Evolutionary conservation across 2,113 vertebrate genomes (phyloP).

Genomic region (Porphyrio hochstetteri): DNA sequence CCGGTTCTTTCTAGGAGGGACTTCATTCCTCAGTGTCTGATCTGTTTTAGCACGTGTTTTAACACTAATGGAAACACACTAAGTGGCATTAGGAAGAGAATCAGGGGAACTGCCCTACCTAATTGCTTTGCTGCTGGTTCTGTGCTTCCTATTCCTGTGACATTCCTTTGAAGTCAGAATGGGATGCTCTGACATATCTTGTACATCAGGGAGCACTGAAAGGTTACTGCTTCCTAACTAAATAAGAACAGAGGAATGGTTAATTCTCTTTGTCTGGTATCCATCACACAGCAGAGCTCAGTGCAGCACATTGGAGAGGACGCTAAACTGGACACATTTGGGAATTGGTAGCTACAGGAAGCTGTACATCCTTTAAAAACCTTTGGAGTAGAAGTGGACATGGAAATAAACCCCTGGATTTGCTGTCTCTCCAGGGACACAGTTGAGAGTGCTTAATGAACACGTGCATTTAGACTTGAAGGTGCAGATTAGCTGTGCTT

Average conservation of each 20-base stretch:
- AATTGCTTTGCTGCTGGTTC: conserved; percentile 48
- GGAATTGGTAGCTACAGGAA: neutral
- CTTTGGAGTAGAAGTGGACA: neutral
- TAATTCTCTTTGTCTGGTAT: conserved; percentile 51
- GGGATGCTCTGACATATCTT: conserved; percentile 54
- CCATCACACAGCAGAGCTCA: conserved; percentile 42
- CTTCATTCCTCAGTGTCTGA: neutral
- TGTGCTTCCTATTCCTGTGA: conserved; percentile 55
- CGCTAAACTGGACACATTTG: neutral
- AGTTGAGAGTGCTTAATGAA: neutral
- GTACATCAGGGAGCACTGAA: conserved; percentile 54
- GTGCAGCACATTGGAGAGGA: neutral
- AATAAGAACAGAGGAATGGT: conserved; percentile 32
- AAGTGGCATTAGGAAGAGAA: conserved; percentile 33
- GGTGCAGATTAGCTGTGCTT: conserved; percentile 12
- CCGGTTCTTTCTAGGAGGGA: neutral
- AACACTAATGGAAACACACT: conserved; percentile 18
- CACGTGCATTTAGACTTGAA: neutral
- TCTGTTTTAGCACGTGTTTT: conserved; percentile 12
- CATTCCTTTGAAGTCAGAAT: conserved; percentile 59
- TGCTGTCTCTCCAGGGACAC: neutral
- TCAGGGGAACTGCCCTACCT: neutral
- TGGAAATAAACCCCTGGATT: neutral
- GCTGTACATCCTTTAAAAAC: neutral
- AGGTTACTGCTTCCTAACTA: conserved; percentile 60